Base-by-base conservation (phyloP, 2,797 vertebrate genomes). In the Spatula clypeata region DNA sequence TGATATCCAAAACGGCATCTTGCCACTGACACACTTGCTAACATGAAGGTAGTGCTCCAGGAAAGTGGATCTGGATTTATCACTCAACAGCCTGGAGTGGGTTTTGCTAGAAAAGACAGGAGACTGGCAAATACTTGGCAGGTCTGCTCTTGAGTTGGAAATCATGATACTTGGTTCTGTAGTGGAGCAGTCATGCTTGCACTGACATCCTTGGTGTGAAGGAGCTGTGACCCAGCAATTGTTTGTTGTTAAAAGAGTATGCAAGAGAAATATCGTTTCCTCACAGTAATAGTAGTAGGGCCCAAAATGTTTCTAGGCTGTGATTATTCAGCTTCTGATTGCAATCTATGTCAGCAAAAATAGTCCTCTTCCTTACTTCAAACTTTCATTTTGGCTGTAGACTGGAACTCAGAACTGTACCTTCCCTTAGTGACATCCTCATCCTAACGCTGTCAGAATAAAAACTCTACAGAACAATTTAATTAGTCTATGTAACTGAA, bases 241-340 rank as follows among this genome's bases (percentile, higher is more conserved):
- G 12, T 5, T 9, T 72, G 5, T 6, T 57, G 11, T 18, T 72
- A 40, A 38, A 38, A 44, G 16, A 38, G 7, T 4, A 5, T n/a
- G 23, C 1, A 19, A 7, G 4, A 54, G 58, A 58, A 38, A 17
- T 7, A 10, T 40, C 0, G 1, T 54, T 66, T 73, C 11, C 13
- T 54, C 3, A 36, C 38, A 42, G 9, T 4, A 65, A 24, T 11
- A 51, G 12, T 9, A 53, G 6, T 3, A 49, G 26, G 2, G 3
- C 2, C 1, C 3, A 2, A 19, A 32, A 67, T 26, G 3, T 6
- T 61, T 3, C 24, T 32, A 24, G 15, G 13, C 15, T 92, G 27
- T 32, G 18, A 1, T 2, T 72, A 60, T 88, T 73, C 45, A 65
- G 27, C 11, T 90, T 5, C 15, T 66, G 23, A 6, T 11, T 88